Evolutionary conservation across 2,113 vertebrate genomes (phyloP).

Genomic region (Clupea harengus): DNA sequence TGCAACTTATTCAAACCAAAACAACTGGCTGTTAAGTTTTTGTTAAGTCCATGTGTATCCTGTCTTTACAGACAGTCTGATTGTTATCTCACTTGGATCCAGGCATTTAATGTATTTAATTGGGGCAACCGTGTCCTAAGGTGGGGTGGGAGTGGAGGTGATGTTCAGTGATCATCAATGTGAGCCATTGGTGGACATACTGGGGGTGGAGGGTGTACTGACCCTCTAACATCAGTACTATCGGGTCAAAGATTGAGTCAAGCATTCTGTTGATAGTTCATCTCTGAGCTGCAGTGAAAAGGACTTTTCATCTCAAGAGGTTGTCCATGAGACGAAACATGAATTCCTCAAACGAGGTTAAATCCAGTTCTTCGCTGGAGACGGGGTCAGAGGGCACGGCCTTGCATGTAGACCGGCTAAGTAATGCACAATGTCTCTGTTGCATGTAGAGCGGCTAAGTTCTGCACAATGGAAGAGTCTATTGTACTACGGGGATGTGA

Average conservation of each 20-base stretch:
- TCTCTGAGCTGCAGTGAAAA: not conserved
- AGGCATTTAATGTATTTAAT: not conserved
- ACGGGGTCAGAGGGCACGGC: not conserved
- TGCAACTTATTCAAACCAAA: not conserved
- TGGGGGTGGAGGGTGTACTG: not conserved
- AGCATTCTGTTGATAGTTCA: not conserved
- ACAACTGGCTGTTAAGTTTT: not conserved
- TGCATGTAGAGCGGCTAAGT: not conserved
- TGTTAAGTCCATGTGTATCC: not conserved
- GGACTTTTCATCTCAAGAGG: not conserved
- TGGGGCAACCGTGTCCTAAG: not conserved
- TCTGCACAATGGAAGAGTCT: not conserved
- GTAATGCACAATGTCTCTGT: not conserved
- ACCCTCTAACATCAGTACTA: not conserved
- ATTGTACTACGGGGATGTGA: not conserved
- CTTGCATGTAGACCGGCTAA: not conserved
- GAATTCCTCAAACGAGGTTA: not conserved
- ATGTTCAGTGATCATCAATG: not conserved
- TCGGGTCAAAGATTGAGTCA: not conserved
- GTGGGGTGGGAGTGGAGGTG: not conserved
- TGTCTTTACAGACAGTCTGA: not conserved
- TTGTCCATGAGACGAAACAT: not conserved
- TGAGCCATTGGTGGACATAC: not conserved
- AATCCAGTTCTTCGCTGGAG: not conserved
- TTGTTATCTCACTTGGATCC: constrained; percentile 2